These are phyloP conservation scores for Eospalax fontanierii DNA, from an alignment of 2,797 vertebrate genomes.

Conservation along the genomic window DNA sequence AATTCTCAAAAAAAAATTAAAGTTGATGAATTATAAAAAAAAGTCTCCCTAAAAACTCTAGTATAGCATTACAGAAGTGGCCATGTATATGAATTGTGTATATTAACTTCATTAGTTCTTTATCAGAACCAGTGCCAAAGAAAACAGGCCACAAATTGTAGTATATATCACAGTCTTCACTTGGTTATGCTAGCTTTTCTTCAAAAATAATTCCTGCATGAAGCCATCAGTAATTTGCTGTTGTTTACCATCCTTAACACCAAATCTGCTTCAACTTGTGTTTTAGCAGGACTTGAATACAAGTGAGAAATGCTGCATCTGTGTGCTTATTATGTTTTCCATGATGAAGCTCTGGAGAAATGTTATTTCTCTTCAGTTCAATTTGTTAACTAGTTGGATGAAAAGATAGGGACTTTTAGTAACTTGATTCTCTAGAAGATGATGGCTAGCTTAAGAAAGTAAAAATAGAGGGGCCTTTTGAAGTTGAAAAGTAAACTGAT, in stretches of 20 bases:
- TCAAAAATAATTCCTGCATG: no score
- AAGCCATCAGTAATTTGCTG: no score
- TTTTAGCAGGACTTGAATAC: no score
- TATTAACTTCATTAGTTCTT: neutral
- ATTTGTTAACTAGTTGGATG: conserved; percentile 35
- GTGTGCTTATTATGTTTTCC: neutral
- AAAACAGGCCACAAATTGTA: no score
- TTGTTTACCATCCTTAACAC: no score
- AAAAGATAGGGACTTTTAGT: conserved; percentile 23
- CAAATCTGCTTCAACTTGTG: no score
- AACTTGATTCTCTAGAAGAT: conserved; percentile 41
- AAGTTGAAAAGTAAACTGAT: conserved; percentile 36
- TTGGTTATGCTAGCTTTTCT: no score
- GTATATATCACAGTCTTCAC: no score
- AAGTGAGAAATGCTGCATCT: no score
- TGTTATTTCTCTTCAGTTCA: neutral
- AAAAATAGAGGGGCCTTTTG: conserved; percentile 17
- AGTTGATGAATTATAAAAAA: no score
- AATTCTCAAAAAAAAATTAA: neutral
- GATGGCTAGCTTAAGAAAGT: neutral
- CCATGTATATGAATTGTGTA: neutral
- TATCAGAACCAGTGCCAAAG: no score
- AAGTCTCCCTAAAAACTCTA: neutral
- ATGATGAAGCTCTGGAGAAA: neutral
- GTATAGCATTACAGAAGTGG: conserved; percentile 16